These are phyloP conservation scores for Gymnoscopelus braueri DNA, from an alignment of 2,797 vertebrate genomes.

Conservation along the genomic window DNA sequence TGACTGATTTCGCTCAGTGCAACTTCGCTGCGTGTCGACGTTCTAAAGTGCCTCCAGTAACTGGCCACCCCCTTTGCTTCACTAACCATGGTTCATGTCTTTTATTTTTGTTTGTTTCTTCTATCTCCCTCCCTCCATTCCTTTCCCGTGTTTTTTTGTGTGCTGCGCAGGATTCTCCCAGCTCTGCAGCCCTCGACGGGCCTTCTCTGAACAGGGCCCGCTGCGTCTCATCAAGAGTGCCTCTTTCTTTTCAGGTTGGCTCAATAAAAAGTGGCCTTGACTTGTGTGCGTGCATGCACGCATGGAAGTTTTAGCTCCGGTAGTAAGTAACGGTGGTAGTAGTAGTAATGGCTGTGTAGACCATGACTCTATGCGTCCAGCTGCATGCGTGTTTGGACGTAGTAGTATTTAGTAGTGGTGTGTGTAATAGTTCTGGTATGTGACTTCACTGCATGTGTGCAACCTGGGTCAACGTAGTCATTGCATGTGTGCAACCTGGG, in stretches of 20 bases:
- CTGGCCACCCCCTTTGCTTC: constrained; percentile 44
- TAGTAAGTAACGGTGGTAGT: constrained; percentile 10
- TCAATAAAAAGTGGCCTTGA: constrained; percentile 54
- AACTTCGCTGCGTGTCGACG: constrained; percentile 29
- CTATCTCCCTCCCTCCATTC: constrained; percentile 75
- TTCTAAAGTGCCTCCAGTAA: constrained; percentile 53
- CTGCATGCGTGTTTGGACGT: too few relatives aligned
- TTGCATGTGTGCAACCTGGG: constrained; percentile 50
- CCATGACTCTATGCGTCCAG: too few relatives aligned
- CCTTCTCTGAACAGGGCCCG: constrained; percentile 99
- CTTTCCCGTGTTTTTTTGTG: constrained; percentile 76
- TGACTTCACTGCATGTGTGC: constrained; percentile 32
- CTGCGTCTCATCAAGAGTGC: constrained; percentile 99
- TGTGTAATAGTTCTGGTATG: constrained; percentile 38
- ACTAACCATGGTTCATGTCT: constrained; percentile 71
- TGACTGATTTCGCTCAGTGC: constrained; percentile 4
- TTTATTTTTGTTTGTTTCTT: constrained; percentile 29
- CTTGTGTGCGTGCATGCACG: constrained; percentile 48
- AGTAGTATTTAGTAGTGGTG: constrained; percentile 11
- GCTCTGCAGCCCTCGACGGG: constrained; percentile 99
- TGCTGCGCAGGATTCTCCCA: constrained; percentile 98
- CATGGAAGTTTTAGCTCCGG: constrained; percentile 42
- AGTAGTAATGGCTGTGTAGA: constrained; percentile 37
- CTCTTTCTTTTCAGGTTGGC: constrained; percentile 99
- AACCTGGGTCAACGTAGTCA: constrained; percentile 10